Evolutionary conservation across 2,113 vertebrate species (phyloP), one percentile per base, ranked within the genome.

Genomic region (Oxyruncus cristatus): DNA sequence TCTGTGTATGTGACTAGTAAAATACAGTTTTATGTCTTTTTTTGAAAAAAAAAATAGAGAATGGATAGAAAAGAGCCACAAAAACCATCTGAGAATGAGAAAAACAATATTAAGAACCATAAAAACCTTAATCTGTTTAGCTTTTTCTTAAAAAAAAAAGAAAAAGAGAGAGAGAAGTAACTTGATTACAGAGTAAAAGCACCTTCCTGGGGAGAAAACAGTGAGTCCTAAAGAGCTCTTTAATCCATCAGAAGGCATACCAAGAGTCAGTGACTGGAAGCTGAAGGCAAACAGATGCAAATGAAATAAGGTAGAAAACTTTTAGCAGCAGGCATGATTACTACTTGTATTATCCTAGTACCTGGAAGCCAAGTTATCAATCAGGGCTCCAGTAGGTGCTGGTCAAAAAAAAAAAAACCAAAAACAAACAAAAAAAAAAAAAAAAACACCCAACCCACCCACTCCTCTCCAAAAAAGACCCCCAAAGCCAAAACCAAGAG

Each of bases 161-260:
- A 68, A 37, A 56, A 70, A 14, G 37, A 22, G 22, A 55, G 41
- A 5, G 46, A 91, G 33, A 88, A 78, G 65, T 68, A 93, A 93
- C 65, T 86, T 94, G 84, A 96, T 97, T 95, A 94, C 65, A 91
- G 53, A n/a, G 81, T 95, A 95, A 89, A 94, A 97, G n/a, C 70
- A 95, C 62, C 41, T 70, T 92, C 94, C 87, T 73, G 66, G 81
- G 66, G 93, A 97, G 84, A 95, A 97, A 95, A 95, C 20, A 92
- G 68, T 75, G 86, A 97, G 79, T 72, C 75, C 68, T 89, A 87
- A 91, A 93, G 68, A 96, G 89, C 80, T 91, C 47, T 95, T 95
- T 95, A 96, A 97, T 95, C 66, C 78, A 70, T 42, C 84, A 88
- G 47, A 85, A 95, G 46, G 74, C 73, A 68, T 81, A 95, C 84